These are phyloP conservation scores for Tetragonula clypearis DNA, from an alignment of 1,140 invertebrate species.

Conservation along the genomic window DNA sequence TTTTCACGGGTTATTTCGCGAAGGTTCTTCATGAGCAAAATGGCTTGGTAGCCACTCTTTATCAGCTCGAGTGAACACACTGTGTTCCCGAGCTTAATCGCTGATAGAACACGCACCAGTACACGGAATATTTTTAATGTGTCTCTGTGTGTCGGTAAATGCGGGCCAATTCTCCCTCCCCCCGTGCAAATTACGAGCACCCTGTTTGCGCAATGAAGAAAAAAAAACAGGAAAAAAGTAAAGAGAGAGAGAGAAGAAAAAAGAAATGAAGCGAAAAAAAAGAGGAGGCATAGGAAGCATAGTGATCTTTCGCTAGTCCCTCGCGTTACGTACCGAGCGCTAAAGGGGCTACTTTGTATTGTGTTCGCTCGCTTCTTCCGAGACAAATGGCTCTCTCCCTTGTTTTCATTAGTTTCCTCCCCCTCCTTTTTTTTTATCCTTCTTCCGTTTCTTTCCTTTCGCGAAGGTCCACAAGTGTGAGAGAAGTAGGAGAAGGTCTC, in stretches of 20 bases:
- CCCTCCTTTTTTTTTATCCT: neutral
- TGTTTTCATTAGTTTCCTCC: neutral
- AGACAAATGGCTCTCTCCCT: constrained; percentile 36
- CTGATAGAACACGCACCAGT: neutral
- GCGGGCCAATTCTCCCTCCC: constrained; percentile 4
- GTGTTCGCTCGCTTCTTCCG: constrained; percentile 21
- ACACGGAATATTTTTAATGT: neutral
- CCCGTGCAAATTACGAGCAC: constrained; percentile 13
- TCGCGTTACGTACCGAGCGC: constrained; percentile 25
- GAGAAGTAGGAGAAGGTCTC: neutral
- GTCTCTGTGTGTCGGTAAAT: neutral
- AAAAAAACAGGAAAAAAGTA: neutral
- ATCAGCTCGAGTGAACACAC: neutral
- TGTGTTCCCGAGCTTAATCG: neutral
- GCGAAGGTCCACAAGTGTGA: neutral
- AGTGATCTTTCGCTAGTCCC: constrained; percentile 47
- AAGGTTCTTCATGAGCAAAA: too few relatives aligned
- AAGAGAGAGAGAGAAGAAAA: neutral
- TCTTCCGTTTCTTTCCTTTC: neutral
- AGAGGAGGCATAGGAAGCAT: neutral
- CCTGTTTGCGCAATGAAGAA: neutral
- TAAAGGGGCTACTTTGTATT: constrained; percentile 54
- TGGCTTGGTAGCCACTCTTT: neutral
- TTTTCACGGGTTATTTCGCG: neutral
- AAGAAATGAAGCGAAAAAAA: neutral